Conservation (phyloP, 2,113 vertebrate species). For the Trematocara stigmaticum region DNA sequence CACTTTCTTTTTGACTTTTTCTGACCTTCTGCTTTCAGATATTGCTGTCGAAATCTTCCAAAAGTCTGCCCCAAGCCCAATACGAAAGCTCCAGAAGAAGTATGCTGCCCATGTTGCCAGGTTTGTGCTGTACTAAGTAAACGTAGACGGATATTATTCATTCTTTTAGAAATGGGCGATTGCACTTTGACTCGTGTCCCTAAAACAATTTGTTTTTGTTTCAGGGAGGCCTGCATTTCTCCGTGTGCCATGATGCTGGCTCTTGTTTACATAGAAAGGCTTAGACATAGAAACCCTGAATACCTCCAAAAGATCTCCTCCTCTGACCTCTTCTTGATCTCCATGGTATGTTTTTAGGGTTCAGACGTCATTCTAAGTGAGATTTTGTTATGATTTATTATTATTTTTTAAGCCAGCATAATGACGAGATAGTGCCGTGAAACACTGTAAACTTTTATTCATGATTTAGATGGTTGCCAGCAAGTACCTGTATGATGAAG, state of each 20-base stretch:
- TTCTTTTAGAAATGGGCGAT: accelerated
- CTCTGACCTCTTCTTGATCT: slow-evolving; percentile 96
- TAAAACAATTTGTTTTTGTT: not conserved
- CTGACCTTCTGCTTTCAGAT: slow-evolving; percentile 67
- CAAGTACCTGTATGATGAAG: slow-evolving; percentile 97
- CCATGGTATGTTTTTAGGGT: slow-evolving; percentile 81
- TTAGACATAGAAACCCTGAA: slow-evolving; percentile 93
- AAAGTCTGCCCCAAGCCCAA: slow-evolving; percentile 94
- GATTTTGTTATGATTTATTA: not conserved
- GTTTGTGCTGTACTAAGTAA: slow-evolving; percentile 59
- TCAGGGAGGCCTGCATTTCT: slow-evolving; percentile 94
- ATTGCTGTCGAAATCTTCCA: slow-evolving; percentile 96
- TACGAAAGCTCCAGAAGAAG: slow-evolving; percentile 93
- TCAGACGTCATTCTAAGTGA: not conserved
- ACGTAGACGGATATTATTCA: accelerated
- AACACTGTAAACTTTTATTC: not conserved
- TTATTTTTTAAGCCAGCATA: not conserved
- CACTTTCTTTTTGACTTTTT: not conserved
- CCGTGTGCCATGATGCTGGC: slow-evolving; percentile 99
- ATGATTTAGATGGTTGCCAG: slow-evolving; percentile 92
- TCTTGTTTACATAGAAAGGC: slow-evolving; percentile 95
- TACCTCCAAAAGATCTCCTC: slow-evolving; percentile 97
- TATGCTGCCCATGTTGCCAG: slow-evolving; percentile 92
- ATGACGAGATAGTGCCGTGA: not conserved
- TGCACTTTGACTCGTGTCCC: accelerated